Evolutionary conservation across 1,140 invertebrate species (phyloP).

Genomic region (Solen grandis): DNA sequence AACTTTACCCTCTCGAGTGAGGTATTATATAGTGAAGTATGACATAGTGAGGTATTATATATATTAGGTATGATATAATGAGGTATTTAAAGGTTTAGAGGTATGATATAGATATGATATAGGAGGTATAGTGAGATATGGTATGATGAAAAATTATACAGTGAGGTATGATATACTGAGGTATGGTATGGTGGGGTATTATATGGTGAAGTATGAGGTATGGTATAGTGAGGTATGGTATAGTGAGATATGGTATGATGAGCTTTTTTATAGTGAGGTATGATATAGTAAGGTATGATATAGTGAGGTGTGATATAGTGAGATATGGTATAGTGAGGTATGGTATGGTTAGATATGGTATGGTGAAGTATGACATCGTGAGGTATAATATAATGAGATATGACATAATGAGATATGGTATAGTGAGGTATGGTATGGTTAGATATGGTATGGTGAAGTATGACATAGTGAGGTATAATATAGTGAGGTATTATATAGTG

Average conservation of each 20-base stretch:
- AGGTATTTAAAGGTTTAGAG: neutral
- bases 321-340: neutral
- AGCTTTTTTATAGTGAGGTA: neutral
- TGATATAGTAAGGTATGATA: neutral
- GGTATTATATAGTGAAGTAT: neutral
- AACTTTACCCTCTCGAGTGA: too few species aligned
- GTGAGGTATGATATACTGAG: slow-evolving; percentile 13
- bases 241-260: slow-evolving; percentile 55
- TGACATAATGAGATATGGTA: slow-evolving; percentile 14
- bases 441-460: too few species aligned
- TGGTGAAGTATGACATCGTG: neutral
- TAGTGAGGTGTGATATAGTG: neutral
- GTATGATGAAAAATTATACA: slow-evolving; percentile 6
- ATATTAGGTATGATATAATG: slow-evolving; percentile 36
- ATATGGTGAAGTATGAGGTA: too few species aligned
- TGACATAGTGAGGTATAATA: neutral
- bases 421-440: slow-evolving; percentile 25
- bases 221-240: too few species aligned
- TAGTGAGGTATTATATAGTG: too few species aligned
- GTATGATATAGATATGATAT: slow-evolving; percentile 14
- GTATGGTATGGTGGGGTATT: slow-evolving; percentile 4
- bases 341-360: slow-evolving; percentile 23
- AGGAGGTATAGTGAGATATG: neutral
- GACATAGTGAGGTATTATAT: slow-evolving; percentile 24
- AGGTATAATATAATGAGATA: slow-evolving; percentile 33